phyloP scores from a whole-genome alignment of 2,113 vertebrate species.

The Coregonus clupeaformis region DNA sequence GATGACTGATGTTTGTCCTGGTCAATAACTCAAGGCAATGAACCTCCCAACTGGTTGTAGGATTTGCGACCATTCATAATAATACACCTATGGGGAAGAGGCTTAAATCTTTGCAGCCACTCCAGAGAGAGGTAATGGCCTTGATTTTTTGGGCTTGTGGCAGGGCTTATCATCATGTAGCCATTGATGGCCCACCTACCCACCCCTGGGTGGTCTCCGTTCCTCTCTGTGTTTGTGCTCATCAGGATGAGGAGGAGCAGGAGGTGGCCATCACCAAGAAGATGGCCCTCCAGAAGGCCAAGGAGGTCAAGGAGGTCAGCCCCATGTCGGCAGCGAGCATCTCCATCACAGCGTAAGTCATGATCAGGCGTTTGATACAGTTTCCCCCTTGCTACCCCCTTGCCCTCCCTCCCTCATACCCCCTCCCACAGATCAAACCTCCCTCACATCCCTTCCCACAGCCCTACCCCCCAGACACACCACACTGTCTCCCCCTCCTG shows the following conservation, averaged over 20 bases:
- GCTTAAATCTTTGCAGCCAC: neutral
- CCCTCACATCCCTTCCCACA: neutral
- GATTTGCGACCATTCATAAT: slow-evolving; percentile 31
- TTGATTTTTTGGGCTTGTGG: neutral
- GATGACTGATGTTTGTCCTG: slow-evolving; percentile 32
- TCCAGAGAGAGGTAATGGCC: neutral
- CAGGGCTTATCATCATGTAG: slow-evolving; percentile 2
- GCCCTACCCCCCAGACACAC: too few species aligned
- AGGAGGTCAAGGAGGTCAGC: slow-evolving; percentile 96
- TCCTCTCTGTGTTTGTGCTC: neutral
- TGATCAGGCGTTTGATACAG: slow-evolving; percentile 14
- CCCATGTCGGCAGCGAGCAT: slow-evolving; percentile 93
- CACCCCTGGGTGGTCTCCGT: neutral
- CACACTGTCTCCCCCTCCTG: neutral
- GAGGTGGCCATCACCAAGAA: slow-evolving; percentile 97
- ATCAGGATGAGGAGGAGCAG: slow-evolving; percentile 94
- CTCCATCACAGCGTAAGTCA: slow-evolving; percentile 93
- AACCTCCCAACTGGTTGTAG: neutral
- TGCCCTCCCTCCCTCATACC: neutral
- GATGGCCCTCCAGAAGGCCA: slow-evolving; percentile 92
- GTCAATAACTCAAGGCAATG: slow-evolving; percentile 44
- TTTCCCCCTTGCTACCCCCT: neutral
- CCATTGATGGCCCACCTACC: neutral
- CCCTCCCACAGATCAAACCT: too few species aligned
- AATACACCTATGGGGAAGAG: slow-evolving; percentile 13